Evolutionary conservation across 2,888 invertebrate species (phyloP).

Genomic region (Carabus problematicus): DNA sequence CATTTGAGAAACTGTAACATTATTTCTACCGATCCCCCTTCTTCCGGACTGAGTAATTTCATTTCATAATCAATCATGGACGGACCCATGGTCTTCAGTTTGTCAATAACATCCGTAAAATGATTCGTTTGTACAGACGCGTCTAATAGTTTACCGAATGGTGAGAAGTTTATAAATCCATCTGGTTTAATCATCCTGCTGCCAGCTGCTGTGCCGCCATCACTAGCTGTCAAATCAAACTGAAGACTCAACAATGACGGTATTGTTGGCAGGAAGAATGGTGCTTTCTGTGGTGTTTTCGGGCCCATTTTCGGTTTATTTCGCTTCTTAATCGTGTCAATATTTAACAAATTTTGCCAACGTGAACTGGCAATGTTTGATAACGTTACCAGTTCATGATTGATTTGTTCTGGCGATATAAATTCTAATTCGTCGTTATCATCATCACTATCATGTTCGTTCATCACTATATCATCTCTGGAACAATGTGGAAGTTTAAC

Average conservation of each 20-base stretch:
- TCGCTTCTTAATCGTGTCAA: slow-evolving; percentile 84
- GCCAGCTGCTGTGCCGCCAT: slow-evolving; percentile 51
- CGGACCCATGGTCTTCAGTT: slow-evolving; percentile 76
- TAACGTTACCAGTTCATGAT: slow-evolving; percentile 79
- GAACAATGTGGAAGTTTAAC: slow-evolving; percentile 62
- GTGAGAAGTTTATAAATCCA: slow-evolving; percentile 70
- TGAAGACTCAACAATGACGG: slow-evolving; percentile 76
- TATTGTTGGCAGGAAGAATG: slow-evolving; percentile 94
- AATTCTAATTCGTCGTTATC: slow-evolving; percentile 67
- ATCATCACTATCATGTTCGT: slow-evolving; percentile 56
- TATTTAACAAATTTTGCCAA: slow-evolving; percentile 89
- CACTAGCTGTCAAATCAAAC: slow-evolving; percentile 71
- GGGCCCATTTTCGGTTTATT: slow-evolving; percentile 90
- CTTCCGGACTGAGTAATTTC: slow-evolving; percentile 76
- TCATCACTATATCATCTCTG: slow-evolving; percentile 52
- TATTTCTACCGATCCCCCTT: slow-evolving; percentile 72
- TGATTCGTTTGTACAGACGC: slow-evolving; percentile 61
- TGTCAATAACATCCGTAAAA: slow-evolving; percentile 66
- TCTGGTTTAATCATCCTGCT: slow-evolving; percentile 66
- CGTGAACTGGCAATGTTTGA: slow-evolving; percentile 85
- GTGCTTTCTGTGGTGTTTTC: slow-evolving; percentile 85
- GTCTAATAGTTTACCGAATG: slow-evolving; percentile 71
- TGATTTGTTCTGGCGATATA: slow-evolving; percentile 78
- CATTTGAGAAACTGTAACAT: slow-evolving; percentile 82
- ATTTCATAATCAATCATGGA: slow-evolving; percentile 89